A percentile compares a stretch with the other conserved stretches of the same genome.
Conservation (phyloP, 2,888 invertebrate species). For the Drosophila melanosoma region DNA sequence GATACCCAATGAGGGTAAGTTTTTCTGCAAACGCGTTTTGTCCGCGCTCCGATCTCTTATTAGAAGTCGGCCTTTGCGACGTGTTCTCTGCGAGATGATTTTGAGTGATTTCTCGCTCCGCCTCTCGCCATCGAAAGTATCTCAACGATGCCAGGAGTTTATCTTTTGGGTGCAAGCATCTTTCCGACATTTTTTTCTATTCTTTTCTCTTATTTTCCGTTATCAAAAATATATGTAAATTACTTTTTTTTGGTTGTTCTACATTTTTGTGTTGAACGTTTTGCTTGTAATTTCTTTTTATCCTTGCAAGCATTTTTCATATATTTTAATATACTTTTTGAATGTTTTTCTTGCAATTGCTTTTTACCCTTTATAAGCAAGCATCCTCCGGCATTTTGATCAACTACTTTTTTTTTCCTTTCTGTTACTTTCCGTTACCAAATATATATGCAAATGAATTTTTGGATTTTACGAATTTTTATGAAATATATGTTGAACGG, state of each 20-base stretch:
- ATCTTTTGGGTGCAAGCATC: slow-evolving; percentile 18
- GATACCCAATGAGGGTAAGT: slow-evolving; percentile 63
- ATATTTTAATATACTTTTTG: too few relatives aligned
- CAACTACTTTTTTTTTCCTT: slow-evolving; percentile 25
- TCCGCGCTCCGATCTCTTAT: slow-evolving; percentile 33
- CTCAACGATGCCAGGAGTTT: slow-evolving; percentile 1
- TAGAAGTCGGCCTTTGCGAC: slow-evolving; percentile 23
- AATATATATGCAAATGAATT: slow-evolving; percentile 1
- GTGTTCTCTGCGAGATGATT: slow-evolving; percentile 13
- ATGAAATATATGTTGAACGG: slow-evolving; percentile 50
- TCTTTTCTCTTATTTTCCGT: slow-evolving; percentile 55
- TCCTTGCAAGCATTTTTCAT: too few relatives aligned
- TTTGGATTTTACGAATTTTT: slow-evolving; percentile 4
- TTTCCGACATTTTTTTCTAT: slow-evolving; percentile 29
- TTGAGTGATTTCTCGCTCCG: slow-evolving; percentile 64
- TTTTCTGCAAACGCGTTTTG: slow-evolving; percentile 52
- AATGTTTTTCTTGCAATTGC: too few relatives aligned
- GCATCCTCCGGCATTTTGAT: slow-evolving; percentile 29
- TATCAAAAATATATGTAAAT: slow-evolving; percentile 27
- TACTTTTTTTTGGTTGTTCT: not conserved
- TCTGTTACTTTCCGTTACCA: slow-evolving; percentile 60
- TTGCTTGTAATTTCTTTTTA: slow-evolving; percentile 61
- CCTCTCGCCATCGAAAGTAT: slow-evolving; percentile 30
- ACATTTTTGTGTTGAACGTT: slow-evolving; percentile 39
- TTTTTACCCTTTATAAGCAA: not conserved